Conservation (phyloP, 2,797 vertebrate species). For the Rachycentron canadum region DNA sequence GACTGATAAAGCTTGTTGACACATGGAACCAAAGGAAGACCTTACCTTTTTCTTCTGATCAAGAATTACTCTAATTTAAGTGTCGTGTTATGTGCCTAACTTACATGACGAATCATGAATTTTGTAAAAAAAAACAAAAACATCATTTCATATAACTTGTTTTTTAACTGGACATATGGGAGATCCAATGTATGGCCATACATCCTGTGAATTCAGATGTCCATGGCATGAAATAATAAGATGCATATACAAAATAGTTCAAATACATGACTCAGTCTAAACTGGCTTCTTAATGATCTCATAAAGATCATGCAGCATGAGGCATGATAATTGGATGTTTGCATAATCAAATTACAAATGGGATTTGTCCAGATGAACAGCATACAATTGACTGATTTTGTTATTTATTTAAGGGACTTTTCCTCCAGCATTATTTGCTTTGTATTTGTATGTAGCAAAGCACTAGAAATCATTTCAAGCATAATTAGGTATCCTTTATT, state of each 20-base stretch:
- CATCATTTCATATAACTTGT: background rate
- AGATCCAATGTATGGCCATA: background rate
- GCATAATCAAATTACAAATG: slow-evolving; percentile 51
- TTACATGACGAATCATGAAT: background rate
- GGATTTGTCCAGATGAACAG: slow-evolving; percentile 46
- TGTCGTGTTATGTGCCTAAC: background rate
- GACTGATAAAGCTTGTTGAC: background rate
- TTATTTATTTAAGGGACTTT: slow-evolving; percentile 34
- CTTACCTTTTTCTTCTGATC: too few species aligned
- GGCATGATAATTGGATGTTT: slow-evolving; percentile 40
- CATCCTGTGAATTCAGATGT: background rate
- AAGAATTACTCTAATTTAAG: background rate
- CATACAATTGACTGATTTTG: slow-evolving; percentile 3
- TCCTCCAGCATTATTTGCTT: slow-evolving; percentile 25
- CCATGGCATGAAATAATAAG: background rate
- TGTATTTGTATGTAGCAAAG: slow-evolving; percentile 33
- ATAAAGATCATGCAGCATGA: slow-evolving; percentile 20
- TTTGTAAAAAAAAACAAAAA: background rate
- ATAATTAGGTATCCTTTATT: slow-evolving; percentile 42
- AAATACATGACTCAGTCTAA: slow-evolving; percentile 20
- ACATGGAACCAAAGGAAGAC: background rate
- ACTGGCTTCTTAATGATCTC: slow-evolving; percentile 24
- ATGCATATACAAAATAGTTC: background rate
- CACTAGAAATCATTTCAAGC: slow-evolving; percentile 39
- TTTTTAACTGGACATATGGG: background rate